phyloP scores from a whole-genome alignment of 2,113 vertebrate genomes.

The Ciconia stormi region DNA sequence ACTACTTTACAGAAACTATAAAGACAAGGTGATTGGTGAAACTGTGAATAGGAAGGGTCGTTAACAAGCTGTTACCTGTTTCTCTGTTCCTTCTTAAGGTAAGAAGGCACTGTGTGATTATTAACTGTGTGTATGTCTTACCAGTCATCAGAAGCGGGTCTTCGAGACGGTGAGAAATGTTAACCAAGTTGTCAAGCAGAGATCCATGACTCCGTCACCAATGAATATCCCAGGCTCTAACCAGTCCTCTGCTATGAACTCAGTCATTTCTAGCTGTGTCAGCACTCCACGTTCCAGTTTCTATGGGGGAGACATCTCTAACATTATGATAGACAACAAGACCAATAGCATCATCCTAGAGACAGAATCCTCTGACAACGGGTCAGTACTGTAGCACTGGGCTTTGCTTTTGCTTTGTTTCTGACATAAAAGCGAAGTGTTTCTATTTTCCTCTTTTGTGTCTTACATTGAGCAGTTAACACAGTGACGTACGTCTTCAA shows the following conservation, averaged over 20 bases:
- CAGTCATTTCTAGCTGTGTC: conserved; percentile 89
- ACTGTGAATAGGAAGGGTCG: background rate
- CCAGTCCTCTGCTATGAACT: conserved; percentile 92
- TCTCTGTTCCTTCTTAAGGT: background rate
- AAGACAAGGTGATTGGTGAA: background rate
- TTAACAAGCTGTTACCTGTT: background rate
- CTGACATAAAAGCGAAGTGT: background rate
- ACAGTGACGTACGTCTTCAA: background rate
- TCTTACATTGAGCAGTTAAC: background rate
- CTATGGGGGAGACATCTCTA: conserved; percentile 86
- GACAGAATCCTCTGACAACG: conserved; percentile 75
- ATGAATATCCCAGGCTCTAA: conserved; percentile 99
- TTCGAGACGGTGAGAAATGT: conserved; percentile 94
- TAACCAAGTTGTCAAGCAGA: conserved; percentile 92
- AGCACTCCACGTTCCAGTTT: conserved; percentile 91
- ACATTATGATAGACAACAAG: conserved; percentile 88
- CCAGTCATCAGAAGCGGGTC: conserved; percentile 92
- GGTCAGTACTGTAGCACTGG: conserved; percentile 70
- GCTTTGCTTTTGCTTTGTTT: background rate
- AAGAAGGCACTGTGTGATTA: background rate
- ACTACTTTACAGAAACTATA: background rate
- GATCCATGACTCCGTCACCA: conserved; percentile 87
- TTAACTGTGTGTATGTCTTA: background rate
- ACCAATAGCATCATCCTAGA: conserved; percentile 89
- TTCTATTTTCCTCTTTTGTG: background rate